phyloP scores from a whole-genome alignment of 1,140 invertebrate species.

The Marisa cornuarietis region DNA sequence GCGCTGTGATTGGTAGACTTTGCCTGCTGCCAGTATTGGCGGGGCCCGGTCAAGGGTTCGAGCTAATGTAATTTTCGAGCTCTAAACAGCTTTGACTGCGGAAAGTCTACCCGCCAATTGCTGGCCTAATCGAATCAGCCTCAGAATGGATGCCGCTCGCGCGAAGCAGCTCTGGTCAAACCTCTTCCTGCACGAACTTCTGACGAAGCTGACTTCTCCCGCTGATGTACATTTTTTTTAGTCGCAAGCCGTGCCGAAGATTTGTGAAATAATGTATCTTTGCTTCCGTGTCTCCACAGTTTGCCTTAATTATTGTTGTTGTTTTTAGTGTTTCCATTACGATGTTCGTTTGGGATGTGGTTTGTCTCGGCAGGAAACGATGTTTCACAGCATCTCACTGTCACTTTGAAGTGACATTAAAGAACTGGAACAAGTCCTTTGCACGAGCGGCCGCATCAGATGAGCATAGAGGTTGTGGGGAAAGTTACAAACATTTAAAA shows the following conservation, averaged over 20 bases:
- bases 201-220: not conserved
- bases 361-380: not conserved
- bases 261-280: not conserved
- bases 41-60: conserved; percentile 17
- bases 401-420: not conserved
- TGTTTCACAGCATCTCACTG: not conserved
- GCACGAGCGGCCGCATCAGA: not conserved
- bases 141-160: not conserved
- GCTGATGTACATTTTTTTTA: not conserved
- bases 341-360: not conserved
- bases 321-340: conserved; percentile 8
- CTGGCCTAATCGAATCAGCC: conserved; percentile 16
- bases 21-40: conserved; percentile 8
- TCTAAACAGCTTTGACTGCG: conserved; percentile 16
- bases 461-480: too few relatives aligned
- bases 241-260: not conserved
- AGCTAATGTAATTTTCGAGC: conserved; percentile 15
- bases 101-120: conserved; percentile 17
- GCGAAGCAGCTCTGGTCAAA: not conserved
- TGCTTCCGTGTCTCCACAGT: not conserved
- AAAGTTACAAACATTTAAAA: too few relatives aligned
- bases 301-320: conserved; percentile 9
- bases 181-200: not conserved
- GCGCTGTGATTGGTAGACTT: conserved; percentile 19
- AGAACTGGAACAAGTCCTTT: not conserved